Percentiles rank a stretch among this genome's conserved stretches.
Evolutionary conservation across 2,113 vertebrate species (phyloP).

Genomic region (Oxyura jamaicensis): DNA sequence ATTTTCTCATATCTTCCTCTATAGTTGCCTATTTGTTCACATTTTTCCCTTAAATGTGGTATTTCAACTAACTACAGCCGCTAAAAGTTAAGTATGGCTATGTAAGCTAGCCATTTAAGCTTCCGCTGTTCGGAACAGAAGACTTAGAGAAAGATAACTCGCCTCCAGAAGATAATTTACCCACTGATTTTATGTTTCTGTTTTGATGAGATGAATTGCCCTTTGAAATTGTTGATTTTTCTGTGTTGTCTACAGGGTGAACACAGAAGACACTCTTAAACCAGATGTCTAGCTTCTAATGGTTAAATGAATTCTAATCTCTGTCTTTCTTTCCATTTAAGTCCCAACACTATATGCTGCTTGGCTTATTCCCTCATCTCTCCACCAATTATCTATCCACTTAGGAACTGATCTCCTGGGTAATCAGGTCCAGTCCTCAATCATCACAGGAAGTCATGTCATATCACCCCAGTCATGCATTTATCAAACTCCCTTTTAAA

Average conservation of each 20-base stretch:
- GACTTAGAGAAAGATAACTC: not conserved
- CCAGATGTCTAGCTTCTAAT: not conserved
- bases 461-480: not conserved
- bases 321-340: not conserved
- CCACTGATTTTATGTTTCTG: not conserved
- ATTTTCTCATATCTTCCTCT: constrained; percentile 8
- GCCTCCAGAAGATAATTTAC: not conserved
- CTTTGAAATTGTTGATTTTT: not conserved
- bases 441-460: constrained; percentile 3
- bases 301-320: not conserved
- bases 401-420: not conserved
- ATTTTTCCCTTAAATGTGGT: not conserved
- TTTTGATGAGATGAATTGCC: not conserved
- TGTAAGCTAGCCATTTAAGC: not conserved
- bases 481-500: constrained; percentile 23
- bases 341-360: not conserved
- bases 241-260: not conserved
- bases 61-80: not conserved
- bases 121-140: not conserved
- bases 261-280: not conserved
- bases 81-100: not conserved
- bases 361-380: not conserved
- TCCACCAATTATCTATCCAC: not conserved
- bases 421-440: not conserved
- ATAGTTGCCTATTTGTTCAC: not conserved